Percentiles rank a stretch among this genome's conserved stretches.
Conservation (phyloP, 2,888 invertebrate genomes). For the Mayetiola destructor region DNA sequence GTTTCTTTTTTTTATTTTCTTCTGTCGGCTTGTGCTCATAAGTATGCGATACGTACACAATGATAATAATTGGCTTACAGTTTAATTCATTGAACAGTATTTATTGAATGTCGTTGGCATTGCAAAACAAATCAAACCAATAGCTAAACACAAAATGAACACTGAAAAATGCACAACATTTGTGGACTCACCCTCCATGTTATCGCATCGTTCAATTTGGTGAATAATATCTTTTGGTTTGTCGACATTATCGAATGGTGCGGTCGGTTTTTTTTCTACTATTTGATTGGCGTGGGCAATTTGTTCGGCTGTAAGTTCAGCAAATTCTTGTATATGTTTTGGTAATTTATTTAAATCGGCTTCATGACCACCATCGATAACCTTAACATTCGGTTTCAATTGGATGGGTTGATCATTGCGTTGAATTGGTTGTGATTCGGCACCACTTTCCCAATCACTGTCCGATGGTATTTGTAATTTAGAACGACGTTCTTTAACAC, state of each 20-base stretch:
- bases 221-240: constrained; percentile 5
- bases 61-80: too few relatives aligned
- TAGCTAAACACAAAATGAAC: neutral
- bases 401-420: constrained; percentile 38
- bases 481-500: constrained; percentile 54
- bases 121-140: neutral
- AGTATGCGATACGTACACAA: too few relatives aligned
- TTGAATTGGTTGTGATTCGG: constrained; percentile 36
- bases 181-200: constrained; percentile 39
- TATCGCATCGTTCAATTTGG: constrained; percentile 25
- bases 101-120: too few relatives aligned
- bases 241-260: neutral
- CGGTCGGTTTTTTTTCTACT: constrained; percentile 20
- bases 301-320: constrained; percentile 25
- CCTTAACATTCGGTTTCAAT: constrained; percentile 36
- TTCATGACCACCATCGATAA: constrained; percentile 48
- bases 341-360: constrained; percentile 52
- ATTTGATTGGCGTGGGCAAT: neutral
- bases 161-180: neutral
- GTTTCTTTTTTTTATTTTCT: too few relatives aligned
- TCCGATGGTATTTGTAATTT: constrained; percentile 53
- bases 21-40: too few relatives aligned
- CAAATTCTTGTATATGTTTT: constrained; percentile 64
- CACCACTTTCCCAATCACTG: constrained; percentile 48
- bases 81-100: too few relatives aligned